Evolutionary conservation across 2,888 invertebrate genomes (phyloP).

Genomic region (Tiliacea aurago): DNA sequence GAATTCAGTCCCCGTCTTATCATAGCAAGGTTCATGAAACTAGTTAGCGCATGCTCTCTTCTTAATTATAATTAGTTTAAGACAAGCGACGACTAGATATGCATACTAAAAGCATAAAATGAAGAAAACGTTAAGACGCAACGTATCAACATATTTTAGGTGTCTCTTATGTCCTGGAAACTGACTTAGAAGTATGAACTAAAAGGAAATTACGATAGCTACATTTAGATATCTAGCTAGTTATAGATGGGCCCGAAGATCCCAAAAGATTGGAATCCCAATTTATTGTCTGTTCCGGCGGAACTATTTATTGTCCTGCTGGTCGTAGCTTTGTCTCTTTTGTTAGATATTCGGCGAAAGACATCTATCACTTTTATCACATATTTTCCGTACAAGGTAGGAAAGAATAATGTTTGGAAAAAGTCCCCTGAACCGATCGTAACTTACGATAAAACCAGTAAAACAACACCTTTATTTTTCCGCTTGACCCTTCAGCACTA

Average conservation of each 20-base stretch:
- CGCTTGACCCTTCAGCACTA: conserved; percentile 56
- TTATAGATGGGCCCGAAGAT: conserved; percentile 18
- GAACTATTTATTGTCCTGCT: conserved; percentile 57
- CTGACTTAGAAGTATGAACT: neutral
- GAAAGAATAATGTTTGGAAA: conserved; percentile 32
- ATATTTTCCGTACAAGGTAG: conserved; percentile 36
- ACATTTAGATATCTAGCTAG: conserved; percentile 16
- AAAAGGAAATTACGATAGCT: conserved; percentile 19
- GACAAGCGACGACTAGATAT: neutral
- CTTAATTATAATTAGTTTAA: conserved; percentile 31
- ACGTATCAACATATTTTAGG: neutral
- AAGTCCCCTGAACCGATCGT: conserved; percentile 36
- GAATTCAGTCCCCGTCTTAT: neutral
- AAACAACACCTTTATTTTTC: conserved; percentile 67
- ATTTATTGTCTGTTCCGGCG: conserved; percentile 48
- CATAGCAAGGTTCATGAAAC: neutral
- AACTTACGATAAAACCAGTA: conserved; percentile 58
- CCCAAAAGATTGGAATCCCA: conserved; percentile 61
- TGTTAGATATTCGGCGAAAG: conserved; percentile 53
- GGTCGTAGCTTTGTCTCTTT: conserved; percentile 51
- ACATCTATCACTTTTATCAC: conserved; percentile 45
- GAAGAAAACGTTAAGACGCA: conserved; percentile 2
- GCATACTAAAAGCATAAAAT: conserved; percentile 25
- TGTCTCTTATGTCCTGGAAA: neutral
- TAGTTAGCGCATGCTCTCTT: conserved; percentile 16